Evolutionary conservation across 2,888 invertebrate species (phyloP), one percentile per base, ranked within the genome.

Genomic region (Chaetogeoica ovagalla): DNA sequence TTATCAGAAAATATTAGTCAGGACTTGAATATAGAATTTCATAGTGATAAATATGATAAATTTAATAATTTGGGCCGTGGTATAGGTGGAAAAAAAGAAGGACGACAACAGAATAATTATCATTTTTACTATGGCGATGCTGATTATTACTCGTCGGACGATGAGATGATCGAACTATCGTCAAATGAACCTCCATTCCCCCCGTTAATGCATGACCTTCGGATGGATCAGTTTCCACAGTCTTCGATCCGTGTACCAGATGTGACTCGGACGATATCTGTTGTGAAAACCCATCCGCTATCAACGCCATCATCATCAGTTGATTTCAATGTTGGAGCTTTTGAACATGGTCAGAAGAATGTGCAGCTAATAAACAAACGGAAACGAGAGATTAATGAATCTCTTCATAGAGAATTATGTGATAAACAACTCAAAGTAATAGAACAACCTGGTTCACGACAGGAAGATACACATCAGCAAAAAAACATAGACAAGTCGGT

Each of bases 121-220:
- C 39, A 59, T 2, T 37, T 63, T 55, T 75, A 43, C 43, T 66
- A 48, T 57, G 39, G 65, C 19, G 59, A 13, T 21, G 65, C 5
- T 37, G 37, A 66, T 68, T 57, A 59, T 75, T 59, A 43, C 30
- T 75, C 75, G 1, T 75, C 75, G 5, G 75, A 66, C 5, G 75
- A 75, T 59, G 66, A 75, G 13, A 19, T n/a, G 4, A 48, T 30
- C 37, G 72, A 13, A 11, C 23, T 21, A 1, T 73, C 37, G 9
- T 65, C 11, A 11, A 21, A 13, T 0, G 65, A 65, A 39, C 43
- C 71, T 30, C 43, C 57, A 8, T 66, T 75, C 5, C 66, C 75
- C 13, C 75, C 75, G 0, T 9, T 75, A 9, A 23, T 75, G 13
- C 75, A 75, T 68, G 75, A 75, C 17, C 66, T 75, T 8, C 66